Evolutionary conservation across 1,140 invertebrate genomes (phyloP), one percentile per base, ranked within the genome.

Genomic region (Penaeus indicus): DNA sequence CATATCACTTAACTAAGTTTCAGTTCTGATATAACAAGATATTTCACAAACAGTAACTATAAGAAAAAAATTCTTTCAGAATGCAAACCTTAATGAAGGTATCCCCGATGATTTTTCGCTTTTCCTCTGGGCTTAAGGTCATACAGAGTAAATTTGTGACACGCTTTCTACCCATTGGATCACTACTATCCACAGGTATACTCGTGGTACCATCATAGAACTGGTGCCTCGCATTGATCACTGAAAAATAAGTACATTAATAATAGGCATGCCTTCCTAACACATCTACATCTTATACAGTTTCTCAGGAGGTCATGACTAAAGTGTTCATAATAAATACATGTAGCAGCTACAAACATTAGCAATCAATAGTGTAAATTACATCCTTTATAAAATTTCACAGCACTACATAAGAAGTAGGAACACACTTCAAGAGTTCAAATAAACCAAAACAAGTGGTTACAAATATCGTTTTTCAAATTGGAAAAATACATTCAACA

Each of bases 41-140:
- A 42, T 21, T 38, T 32, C 21, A 85, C 3, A 69, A 27, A 85
- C 61, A 16, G 7, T 62, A 61, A 32, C 32, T 25, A 60, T 82
- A 47, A 69, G 21, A 86, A 42, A 19, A 19, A 25, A 63, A 5
- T 60, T 11, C 67, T 87, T 25, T 60, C 5, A 62, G 63, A 86
- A 61, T 25, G 91, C 92, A 83, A 92, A 95, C 95, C 92, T 96
- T 95, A 88, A 99, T 97, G 94, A 99, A 99, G 84, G 98, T 97
- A 93, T 99, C 99, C 47, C 99, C 99, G 92, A 99, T 99, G 91
- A 99, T 99, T 94, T 98, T 98, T 79, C 99, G 95, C 92, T 99
- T 99, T 92, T 99, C 97, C 94, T 99, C 99, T 0, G 99, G 99
- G 93, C 96, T 95, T 0, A 95, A 94, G 3, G 97, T 96, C 92